phyloP scores from a whole-genome alignment of 1,140 invertebrate genomes.

The Heliconius hermathena region DNA sequence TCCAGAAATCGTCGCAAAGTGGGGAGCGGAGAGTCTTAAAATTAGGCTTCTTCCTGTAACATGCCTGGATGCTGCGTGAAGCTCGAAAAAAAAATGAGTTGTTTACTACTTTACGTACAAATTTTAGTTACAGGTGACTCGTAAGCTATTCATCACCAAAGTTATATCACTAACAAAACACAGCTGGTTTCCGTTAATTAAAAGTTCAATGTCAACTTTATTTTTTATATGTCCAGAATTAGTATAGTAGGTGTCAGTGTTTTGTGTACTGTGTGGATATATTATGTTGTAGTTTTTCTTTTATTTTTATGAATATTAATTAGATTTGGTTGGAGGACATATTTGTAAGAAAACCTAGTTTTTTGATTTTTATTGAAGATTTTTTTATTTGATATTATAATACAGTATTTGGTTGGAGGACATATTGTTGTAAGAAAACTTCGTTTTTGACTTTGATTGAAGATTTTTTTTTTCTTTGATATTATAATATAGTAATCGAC shows the following conservation, averaged over 20 bases:
- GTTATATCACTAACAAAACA: constrained; percentile 12
- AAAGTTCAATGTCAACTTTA: constrained; percentile 33
- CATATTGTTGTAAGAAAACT: background rate
- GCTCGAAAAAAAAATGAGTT: too few species aligned
- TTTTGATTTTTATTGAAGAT: background rate
- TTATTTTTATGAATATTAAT: background rate
- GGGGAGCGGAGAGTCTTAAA: too few species aligned
- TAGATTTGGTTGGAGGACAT: background rate
- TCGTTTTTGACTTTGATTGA: background rate
- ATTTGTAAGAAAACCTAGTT: background rate
- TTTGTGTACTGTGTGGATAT: background rate
- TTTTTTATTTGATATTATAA: too few species aligned
- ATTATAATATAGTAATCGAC: too few species aligned
- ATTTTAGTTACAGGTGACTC: background rate
- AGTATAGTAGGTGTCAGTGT: constrained; percentile 13
- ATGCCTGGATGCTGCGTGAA: too few species aligned
- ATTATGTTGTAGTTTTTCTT: background rate
- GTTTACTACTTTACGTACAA: background rate
- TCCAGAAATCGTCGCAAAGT: too few species aligned
- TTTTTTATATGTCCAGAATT: background rate
- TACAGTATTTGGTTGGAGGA: background rate
- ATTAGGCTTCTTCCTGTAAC: too few species aligned
- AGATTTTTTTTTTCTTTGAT: too few species aligned
- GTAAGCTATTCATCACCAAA: background rate
- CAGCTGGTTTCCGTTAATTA: constrained; percentile 24